These are phyloP conservation scores for Falco peregrinus DNA, from an alignment of 2,797 vertebrate genomes.

Conservation along the genomic window DNA sequence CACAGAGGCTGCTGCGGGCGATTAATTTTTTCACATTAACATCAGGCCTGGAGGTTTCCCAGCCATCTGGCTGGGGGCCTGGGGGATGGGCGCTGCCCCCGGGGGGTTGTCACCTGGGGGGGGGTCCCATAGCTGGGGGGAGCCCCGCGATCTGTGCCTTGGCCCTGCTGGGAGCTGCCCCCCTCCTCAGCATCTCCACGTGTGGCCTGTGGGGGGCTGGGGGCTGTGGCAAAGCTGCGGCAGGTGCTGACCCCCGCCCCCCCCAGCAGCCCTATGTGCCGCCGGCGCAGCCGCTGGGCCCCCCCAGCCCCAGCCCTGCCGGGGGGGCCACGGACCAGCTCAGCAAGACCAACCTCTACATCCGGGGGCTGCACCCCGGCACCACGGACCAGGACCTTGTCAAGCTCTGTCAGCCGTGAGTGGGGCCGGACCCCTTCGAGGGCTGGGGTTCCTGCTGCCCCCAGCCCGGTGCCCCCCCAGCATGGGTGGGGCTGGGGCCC, in stretches of 20 bases:
- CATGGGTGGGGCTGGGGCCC: background rate
- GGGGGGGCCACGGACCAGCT: constrained; percentile 84
- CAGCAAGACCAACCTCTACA: constrained; percentile 96
- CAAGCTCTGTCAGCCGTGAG: constrained; percentile 95
- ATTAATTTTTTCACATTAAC: background rate
- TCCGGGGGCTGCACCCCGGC: constrained; percentile 90
- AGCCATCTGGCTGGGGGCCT: background rate
- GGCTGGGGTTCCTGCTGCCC: background rate
- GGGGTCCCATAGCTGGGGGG: no score
- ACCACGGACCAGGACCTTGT: constrained; percentile 96
- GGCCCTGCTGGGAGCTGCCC: no score
- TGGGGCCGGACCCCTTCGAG: background rate
- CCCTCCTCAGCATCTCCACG: background rate
- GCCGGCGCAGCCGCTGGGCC: constrained; percentile 88
- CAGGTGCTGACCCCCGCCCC: background rate
- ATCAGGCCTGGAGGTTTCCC: background rate
- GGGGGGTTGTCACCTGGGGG: background rate
- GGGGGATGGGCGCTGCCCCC: background rate
- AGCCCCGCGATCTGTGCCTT: background rate
- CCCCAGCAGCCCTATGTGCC: constrained; percentile 87
- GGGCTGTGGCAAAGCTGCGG: background rate
- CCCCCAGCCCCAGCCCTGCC: constrained; percentile 85
- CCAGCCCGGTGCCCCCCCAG: background rate
- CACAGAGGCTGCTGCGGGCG: background rate
- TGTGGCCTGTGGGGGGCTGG: background rate